Evolutionary conservation across 23 tunicate species (phyloP).

Genomic region (Ciona savignyi): DNA sequence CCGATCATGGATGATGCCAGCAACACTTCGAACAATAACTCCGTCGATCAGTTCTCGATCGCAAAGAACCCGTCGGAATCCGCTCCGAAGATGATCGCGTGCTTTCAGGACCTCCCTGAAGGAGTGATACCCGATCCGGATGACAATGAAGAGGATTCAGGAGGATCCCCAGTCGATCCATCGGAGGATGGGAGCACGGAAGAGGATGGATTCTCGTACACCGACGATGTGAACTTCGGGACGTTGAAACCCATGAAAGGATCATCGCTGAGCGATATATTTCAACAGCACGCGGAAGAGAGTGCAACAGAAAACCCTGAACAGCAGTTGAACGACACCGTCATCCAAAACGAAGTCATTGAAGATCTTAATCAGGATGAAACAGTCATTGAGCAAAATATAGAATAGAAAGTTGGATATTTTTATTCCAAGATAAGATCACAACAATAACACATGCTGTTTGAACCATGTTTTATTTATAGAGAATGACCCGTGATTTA

Average conservation of each 20-base stretch:
- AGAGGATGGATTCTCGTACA: constrained; percentile 41
- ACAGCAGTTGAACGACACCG: constrained; percentile 5
- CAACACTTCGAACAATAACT: constrained; percentile 7
- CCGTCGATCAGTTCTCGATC: not conserved
- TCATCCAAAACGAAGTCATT: not conserved
- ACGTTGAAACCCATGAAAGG: constrained; percentile 43
- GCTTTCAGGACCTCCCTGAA: constrained; percentile 49
- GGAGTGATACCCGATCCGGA: constrained; percentile 50
- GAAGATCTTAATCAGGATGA: not conserved
- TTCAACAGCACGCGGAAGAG: not conserved
- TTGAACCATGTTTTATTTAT: too few relatives aligned
- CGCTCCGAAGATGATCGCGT: constrained; percentile 18
- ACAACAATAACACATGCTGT: too few relatives aligned
- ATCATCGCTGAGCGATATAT: not conserved
- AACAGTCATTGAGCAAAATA: too few relatives aligned
- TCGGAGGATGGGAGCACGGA: constrained; percentile 15
- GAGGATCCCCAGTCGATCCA: constrained; percentile 6
- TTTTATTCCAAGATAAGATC: too few relatives aligned
- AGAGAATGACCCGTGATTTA: too few relatives aligned
- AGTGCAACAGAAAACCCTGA: constrained; percentile 1
- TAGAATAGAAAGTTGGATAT: too few relatives aligned
- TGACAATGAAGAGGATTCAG: constrained; percentile 10
- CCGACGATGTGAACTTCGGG: constrained; percentile 19
- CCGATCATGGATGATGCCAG: constrained; percentile 54
- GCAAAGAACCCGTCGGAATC: not conserved